Base-by-base conservation (phyloP, 2,113 vertebrate genomes). In the Bubo scandiacus region DNA sequence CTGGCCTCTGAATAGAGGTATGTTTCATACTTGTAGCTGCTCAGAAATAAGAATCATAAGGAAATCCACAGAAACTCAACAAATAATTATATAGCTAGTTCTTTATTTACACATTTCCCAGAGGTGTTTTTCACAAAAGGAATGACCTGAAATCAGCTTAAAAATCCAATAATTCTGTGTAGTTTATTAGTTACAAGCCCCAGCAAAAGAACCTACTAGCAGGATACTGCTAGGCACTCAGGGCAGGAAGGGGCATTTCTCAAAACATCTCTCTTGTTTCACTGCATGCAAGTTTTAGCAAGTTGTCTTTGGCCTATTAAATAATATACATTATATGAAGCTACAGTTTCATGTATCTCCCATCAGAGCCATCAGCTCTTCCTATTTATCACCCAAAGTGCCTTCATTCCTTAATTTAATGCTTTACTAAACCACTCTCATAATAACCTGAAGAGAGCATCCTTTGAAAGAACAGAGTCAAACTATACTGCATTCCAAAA, bases 361-460 rank as follows among this genome's bases (percentile, higher is more conserved):
- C 68, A 49, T 79, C 72, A 90, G 27, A 93, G 43, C 55, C n/a
- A 77, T 73, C 38, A 75, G 40, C 21, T 79, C 36, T 66, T 68
- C 52, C 29, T 62, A 90, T 97, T 89, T 84, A 72, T 86, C 77
- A 92, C 61, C 34, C 61, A 22, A 61, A 96, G 65, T 79, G 66
- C 70, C 75, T 80, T 82, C 81, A 87, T 45, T 79, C 36, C 42
- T 72, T 91, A 85, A 91, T 80, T 65, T 70, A 80, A 49, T 73
- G 63, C 70, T 87, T 81, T 81, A 66, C 68, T 85, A 80, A 75
- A 82, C 32, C 54, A 58, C 59, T 25, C 54, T 68, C 61, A 87
- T 86, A 79, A 73, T 52, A 80, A 66, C 16, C 0, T 2, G 62
- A 87, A 75, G 51, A 89, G 12, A 96, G 23, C 26, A 86, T 74